Percentiles rank a stretch among this genome's conserved stretches.
Conservation (phyloP, 2,888 invertebrate genomes). For the Himalopsyche tibetana region DNA sequence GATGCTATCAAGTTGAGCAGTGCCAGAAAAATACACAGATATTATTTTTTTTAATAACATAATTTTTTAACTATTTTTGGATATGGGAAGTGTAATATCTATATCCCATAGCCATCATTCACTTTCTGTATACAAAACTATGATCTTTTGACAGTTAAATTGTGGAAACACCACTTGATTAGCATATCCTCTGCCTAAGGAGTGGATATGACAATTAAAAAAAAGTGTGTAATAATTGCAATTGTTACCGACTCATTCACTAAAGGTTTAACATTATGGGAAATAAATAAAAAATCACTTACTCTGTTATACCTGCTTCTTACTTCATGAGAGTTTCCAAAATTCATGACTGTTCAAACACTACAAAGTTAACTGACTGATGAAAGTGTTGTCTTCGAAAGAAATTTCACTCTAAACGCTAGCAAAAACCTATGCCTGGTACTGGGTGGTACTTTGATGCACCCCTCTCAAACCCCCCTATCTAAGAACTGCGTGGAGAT, state of each 20-base stretch:
- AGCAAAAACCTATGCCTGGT: slow-evolving; percentile 47
- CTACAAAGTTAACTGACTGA: slow-evolving; percentile 13
- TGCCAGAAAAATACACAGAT: no score
- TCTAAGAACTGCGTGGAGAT: slow-evolving; percentile 44
- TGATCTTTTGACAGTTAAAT: no score
- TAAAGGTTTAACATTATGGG: neutral
- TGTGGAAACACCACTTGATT: no score
- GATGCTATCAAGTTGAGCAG: no score
- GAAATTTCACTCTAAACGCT: neutral
- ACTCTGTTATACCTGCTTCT: slow-evolving; percentile 80
- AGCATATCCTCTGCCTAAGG: no score
- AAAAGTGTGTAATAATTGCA: no score
- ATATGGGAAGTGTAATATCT: no score
- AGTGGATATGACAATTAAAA: no score
- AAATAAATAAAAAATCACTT: slow-evolving; percentile 67
- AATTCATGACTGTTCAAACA: slow-evolving; percentile 71
- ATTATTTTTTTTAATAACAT: no score
- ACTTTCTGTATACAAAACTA: neutral
- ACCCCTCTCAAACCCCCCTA: slow-evolving; percentile 45
- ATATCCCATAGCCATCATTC: neutral
- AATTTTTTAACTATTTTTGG: no score
- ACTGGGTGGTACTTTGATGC: slow-evolving; percentile 57
- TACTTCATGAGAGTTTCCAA: slow-evolving; percentile 77
- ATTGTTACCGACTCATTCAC: neutral
- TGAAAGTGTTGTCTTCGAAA: neutral